Evolutionary conservation across 2,888 invertebrate genomes (phyloP).

Genomic region (Coronaproctus castanopsis): DNA sequence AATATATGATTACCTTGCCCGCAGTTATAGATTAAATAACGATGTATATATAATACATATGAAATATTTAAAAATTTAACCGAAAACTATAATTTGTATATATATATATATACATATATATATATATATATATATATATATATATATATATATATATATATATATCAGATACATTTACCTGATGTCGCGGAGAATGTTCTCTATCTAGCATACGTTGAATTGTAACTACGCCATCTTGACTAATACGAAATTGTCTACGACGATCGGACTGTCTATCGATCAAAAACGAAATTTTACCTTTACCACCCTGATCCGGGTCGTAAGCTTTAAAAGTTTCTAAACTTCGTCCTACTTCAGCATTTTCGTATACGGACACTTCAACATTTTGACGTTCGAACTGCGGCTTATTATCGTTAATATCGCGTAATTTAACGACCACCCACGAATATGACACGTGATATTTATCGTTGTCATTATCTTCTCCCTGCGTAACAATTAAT

Average conservation of each 20-base stretch:
- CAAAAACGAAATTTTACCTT: slow-evolving; percentile 74
- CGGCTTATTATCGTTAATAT: slow-evolving; percentile 94
- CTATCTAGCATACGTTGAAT: slow-evolving; percentile 81
- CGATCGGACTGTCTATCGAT: slow-evolving; percentile 83
- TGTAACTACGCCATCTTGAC: slow-evolving; percentile 83
- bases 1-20: too few relatives aligned
- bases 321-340: slow-evolving; percentile 86
- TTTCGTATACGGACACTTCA: slow-evolving; percentile 76
- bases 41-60: too few relatives aligned
- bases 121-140: too few relatives aligned
- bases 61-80: too few relatives aligned
- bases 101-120: too few relatives aligned
- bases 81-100: too few relatives aligned
- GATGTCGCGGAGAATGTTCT: slow-evolving; percentile 86
- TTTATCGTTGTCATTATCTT: slow-evolving; percentile 89
- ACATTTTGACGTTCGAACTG: slow-evolving; percentile 84
- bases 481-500: slow-evolving; percentile 34
- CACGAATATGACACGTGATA: slow-evolving; percentile 91
- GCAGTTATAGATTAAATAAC: too few relatives aligned
- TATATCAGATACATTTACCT: too few relatives aligned
- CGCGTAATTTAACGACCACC: slow-evolving; percentile 79
- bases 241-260: slow-evolving; percentile 81
- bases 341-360: slow-evolving; percentile 72
- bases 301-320: slow-evolving; percentile 88
- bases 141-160: too few relatives aligned